These are phyloP conservation scores for Oreonectes daqikongensis DNA, from an alignment of 2,797 vertebrate genomes.

Conservation along the genomic window DNA sequence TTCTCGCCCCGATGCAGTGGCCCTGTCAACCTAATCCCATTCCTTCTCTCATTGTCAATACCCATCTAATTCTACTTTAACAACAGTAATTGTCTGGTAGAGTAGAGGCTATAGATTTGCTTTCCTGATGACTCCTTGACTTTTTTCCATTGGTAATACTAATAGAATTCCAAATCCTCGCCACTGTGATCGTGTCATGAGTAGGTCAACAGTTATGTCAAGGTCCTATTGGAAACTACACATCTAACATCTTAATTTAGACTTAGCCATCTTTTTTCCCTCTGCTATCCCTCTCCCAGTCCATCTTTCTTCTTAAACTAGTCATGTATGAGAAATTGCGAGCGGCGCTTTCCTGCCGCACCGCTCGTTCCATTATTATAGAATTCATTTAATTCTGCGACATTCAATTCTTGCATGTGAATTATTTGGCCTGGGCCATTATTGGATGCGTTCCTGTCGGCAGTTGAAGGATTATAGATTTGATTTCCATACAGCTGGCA, in stretches of 20 bases:
- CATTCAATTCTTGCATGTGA: constrained; percentile 75
- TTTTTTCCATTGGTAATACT: constrained; percentile 96
- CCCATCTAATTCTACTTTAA: constrained; percentile 99
- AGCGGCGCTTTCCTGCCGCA: constrained; percentile 77
- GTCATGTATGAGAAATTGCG: constrained; percentile 79
- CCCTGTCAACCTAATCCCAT: constrained; percentile 77
- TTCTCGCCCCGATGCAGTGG: constrained; percentile 53
- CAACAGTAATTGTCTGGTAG: constrained; percentile 99
- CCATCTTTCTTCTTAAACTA: constrained; percentile 48
- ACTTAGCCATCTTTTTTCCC: constrained; percentile 82
- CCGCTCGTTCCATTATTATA: constrained; percentile 77
- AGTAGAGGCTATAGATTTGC: constrained; percentile 99
- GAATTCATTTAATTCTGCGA: constrained; percentile 78
- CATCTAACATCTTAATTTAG: constrained; percentile 99
- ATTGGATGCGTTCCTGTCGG: constrained; percentile 63
- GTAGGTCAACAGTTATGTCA: constrained; percentile 99
- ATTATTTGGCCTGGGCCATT: constrained; percentile 65
- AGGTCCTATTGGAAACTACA: constrained; percentile 99
- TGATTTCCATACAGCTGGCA: constrained; percentile 66
- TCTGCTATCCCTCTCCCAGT: constrained; percentile 57
- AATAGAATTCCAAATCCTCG: constrained; percentile 99
- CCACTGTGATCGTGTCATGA: constrained; percentile 95
- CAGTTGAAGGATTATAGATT: constrained; percentile 66
- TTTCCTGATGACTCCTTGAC: constrained; percentile 99
- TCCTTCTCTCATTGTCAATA: constrained; percentile 95